phyloP scores from a whole-genome alignment of 2,888 invertebrate species.

The Sphecodes monilicornis region DNA sequence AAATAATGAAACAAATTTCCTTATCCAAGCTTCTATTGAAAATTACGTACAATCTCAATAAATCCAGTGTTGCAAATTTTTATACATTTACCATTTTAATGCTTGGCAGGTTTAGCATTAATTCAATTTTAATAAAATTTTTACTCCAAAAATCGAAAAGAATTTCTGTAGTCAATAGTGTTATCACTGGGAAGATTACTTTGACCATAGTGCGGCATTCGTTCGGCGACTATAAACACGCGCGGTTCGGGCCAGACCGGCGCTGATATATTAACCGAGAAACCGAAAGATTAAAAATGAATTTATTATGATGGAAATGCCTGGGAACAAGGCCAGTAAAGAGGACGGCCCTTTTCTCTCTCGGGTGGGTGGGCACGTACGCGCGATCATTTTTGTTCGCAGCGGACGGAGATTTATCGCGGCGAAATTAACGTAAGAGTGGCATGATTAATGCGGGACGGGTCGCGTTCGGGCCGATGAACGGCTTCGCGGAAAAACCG shows the following conservation, averaged over 20 bases:
- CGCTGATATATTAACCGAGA: constrained; percentile 64
- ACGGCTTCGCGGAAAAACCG: constrained; percentile 26
- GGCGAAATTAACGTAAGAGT: constrained; percentile 48
- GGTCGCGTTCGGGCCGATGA: constrained; percentile 27
- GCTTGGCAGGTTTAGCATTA: no score
- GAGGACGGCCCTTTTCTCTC: not conserved
- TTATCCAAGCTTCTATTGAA: no score
- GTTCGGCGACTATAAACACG: constrained; percentile 62
- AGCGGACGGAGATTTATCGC: constrained; percentile 45
- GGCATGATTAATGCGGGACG: constrained; percentile 46
- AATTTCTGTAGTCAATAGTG: not conserved
- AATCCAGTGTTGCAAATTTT: no score
- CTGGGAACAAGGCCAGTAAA: not conserved
- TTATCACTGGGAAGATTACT: not conserved
- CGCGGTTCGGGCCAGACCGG: constrained; percentile 45
- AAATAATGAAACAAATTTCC: no score
- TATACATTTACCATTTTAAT: no score
- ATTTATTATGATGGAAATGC: constrained; percentile 54
- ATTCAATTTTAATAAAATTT: no score
- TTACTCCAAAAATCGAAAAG: no score
- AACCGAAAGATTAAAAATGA: constrained; percentile 61
- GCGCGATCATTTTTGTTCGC: constrained; percentile 40
- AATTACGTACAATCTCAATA: no score
- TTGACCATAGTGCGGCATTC: constrained; percentile 11
- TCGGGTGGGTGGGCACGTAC: not conserved